Evolutionary conservation across 2,797 vertebrate genomes (phyloP), one percentile per base, ranked within the genome.

Genomic region (Schizopygopsis pylzovi): DNA sequence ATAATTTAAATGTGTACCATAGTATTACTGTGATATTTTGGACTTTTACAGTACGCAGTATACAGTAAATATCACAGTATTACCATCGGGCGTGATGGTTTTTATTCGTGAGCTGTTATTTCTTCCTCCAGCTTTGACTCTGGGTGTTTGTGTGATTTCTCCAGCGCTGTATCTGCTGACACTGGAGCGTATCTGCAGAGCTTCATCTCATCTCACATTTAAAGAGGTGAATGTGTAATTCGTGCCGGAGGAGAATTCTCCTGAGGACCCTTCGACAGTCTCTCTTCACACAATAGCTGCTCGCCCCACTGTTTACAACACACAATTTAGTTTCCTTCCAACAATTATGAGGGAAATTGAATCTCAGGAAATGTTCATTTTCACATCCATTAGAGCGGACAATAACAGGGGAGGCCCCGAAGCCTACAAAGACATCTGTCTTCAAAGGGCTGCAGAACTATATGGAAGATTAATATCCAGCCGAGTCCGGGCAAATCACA

Each of bases 321-420:
- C 96, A 96, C 95, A 96, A 95, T 96, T 97, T 95, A 93, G 97
- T 96, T 99, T 99, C 98, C 97, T 99, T 99, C 98, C 97, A 98
- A 98, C 97, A 98, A 99, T 99, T 99, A 99, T 98, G 96, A 97
- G 95, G 95, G 96, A 96, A 97, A 97, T 98, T 98, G 97, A 98
- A 99, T 99, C 96, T 98, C 97, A 97, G 98, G 98, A 99, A 99
- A 97, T 95, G 95, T 97, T 97, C 84, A 89, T 97, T 98, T 97
- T 98, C 90, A 95, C 96, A 95, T 96, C 96, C 96, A 96, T 97
- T 97, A 96, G 95, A 94, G 95, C 92, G 94, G 97, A 98, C 97
- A 97, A 97, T 97, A 96, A 96, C 94, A 94, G 93, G 86, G 82
- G 93, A 89, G 93, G 92, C 92, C 91, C 92, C 92, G 92, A 96